Evolutionary conservation across 1,140 invertebrate species (phyloP).

Genomic region (Macrocentrus cingulum): DNA sequence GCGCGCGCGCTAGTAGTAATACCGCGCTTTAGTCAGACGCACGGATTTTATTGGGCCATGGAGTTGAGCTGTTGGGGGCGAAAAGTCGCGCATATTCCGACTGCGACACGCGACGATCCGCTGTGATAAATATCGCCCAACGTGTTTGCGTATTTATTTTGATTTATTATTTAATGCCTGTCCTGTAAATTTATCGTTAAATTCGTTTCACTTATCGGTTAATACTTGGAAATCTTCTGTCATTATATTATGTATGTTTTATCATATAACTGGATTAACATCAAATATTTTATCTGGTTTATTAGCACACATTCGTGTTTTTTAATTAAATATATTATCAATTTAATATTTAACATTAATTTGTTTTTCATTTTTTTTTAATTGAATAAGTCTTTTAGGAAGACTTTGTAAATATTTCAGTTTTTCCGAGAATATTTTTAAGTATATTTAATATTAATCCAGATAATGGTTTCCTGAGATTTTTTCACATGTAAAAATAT

Average conservation of each 20-base stretch:
- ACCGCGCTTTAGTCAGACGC: neutral
- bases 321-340: too few species aligned
- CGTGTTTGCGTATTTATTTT: constrained; percentile 1
- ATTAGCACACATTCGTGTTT: too few species aligned
- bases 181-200: neutral
- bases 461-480: too few species aligned
- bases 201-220: neutral
- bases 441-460: too few species aligned
- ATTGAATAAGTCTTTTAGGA: too few species aligned
- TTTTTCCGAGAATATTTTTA: too few species aligned
- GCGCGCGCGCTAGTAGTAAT: neutral
- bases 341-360: too few species aligned
- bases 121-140: neutral
- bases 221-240: neutral
- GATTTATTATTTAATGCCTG: neutral
- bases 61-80: neutral
- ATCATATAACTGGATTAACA: neutral
- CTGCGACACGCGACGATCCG: neutral
- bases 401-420: too few species aligned
- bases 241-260: neutral
- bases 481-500: too few species aligned
- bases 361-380: too few species aligned
- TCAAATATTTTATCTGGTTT: neutral
- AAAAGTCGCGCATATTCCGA: neutral
- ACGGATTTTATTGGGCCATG: neutral